Percentiles rank a stretch among this genome's conserved stretches.
Evolutionary conservation across 2,113 vertebrate genomes (phyloP).

Genomic region (Myiozetetes cayanensis): DNA sequence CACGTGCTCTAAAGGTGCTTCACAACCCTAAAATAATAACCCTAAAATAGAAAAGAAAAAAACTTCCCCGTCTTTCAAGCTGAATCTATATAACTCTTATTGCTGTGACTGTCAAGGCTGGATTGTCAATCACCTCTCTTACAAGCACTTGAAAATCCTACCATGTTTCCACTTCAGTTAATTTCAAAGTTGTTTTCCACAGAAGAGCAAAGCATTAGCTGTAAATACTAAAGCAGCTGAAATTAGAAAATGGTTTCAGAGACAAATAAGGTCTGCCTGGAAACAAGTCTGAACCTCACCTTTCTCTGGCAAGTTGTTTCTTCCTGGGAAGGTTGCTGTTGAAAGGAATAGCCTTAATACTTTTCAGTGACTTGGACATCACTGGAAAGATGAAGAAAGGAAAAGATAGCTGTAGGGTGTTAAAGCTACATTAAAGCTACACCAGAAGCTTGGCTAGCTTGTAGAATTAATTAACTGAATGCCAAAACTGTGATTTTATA

Average conservation of each 20-base stretch:
- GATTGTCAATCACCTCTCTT: neutral
- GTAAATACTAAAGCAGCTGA: neutral
- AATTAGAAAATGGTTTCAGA: neutral
- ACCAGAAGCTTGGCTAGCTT: neutral
- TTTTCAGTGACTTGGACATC: neutral
- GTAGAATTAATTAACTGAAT: neutral
- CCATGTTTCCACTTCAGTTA: neutral
- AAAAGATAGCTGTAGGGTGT: neutral
- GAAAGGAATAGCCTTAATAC: neutral
- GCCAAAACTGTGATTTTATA: neutral
- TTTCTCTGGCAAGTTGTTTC: neutral
- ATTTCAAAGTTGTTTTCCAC: neutral
- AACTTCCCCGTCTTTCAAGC: neutral
- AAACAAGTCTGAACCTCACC: neutral
- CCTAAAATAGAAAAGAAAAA: neutral
- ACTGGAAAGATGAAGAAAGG: neutral
- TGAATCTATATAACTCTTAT: neutral
- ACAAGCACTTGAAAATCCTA: neutral
- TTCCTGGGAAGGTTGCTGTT: neutral
- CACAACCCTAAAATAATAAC: neutral
- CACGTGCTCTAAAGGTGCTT: neutral
- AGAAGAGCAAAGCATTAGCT: neutral
- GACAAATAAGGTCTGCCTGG: neutral
- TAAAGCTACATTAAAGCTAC: neutral
- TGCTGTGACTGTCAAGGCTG: neutral